Base-by-base conservation (phyloP, 1,140 invertebrate genomes). In the Steinernema khuongi region DNA sequence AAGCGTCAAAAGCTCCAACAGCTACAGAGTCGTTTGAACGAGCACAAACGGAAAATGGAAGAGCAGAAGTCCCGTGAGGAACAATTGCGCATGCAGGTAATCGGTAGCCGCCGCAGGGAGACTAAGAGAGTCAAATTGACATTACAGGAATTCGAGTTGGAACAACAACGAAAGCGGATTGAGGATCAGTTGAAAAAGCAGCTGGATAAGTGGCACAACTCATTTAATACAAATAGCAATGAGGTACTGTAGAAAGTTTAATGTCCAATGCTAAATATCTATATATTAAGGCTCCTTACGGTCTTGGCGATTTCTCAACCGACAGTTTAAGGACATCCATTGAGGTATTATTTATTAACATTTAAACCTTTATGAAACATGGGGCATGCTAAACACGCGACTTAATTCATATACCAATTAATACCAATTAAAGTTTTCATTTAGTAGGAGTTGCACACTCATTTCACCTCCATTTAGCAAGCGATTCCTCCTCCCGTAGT, bases 151-250 rank as follows among this genome's bases (percentile, higher is more conserved):
- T 22, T 60, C 22, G 50, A 60, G 26, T 26, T 60, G 11, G 50
- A 14, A 26, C 50, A 60, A 26, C 50, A 60, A 60, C 11, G 50
- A 2, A 60, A 22, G 19, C 14, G 26, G 7, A 22, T 60, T 7
- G 50, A 60, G 19, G 50, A 60, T 7, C 50, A 60, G 26, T 26
- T 60, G 50, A 60, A 60, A 22, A 60, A 60, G 50, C 50, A 60
- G 50, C 22, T 60, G 50, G 19, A 60, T 22, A 60, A 60, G 19
- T 60, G 50, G 50, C 50, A 60, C 50, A 60, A 60, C 19, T 60
- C 50, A 11, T 60, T 60, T 22, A 60, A 60, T 60, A 14, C 50
- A 22, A 60, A 60, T 22, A 60, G 19, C 22, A 26, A 60, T 41
- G 36, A 41, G n/a, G 36, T 41, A 41, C 7, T 11, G n/a, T 11